A percentile compares a stretch with the other conserved stretches of the same genome.
Evolutionary conservation across 2,113 vertebrate species (phyloP).

Genomic region (Xenus cinereus): DNA sequence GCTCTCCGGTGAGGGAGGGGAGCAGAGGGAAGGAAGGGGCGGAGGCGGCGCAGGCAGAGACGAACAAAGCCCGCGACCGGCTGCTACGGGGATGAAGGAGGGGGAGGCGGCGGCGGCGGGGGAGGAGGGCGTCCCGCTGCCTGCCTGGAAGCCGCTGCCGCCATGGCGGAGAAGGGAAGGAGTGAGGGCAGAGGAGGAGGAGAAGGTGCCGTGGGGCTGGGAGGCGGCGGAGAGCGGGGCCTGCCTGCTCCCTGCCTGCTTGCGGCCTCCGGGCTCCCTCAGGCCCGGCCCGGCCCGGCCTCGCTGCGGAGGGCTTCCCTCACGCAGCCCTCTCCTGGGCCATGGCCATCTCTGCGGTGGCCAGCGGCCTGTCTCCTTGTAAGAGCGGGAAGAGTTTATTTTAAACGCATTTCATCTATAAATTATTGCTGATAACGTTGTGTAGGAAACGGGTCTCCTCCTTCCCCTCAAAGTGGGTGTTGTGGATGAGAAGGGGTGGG

Average conservation of each 20-base stretch:
- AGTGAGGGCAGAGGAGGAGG: not conserved
- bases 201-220: not conserved
- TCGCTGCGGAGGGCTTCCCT: fast-evolving
- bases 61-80: conserved; percentile 49
- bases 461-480: fast-evolving
- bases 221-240: not conserved
- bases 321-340: fast-evolving
- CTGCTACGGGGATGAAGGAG: not conserved
- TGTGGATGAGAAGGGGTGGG: not conserved
- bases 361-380: too few relatives aligned
- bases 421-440: fast-evolving
- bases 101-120: not conserved
- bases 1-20: not conserved
- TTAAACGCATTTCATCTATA: fast-evolving
- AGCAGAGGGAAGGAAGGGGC: not conserved
- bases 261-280: not conserved
- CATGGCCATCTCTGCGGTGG: too few relatives aligned
- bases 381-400: not conserved
- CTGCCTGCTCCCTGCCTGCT: not conserved
- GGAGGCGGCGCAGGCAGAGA: conserved; percentile 25
- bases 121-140: not conserved
- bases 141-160: not conserved
- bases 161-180: not conserved
- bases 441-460: not conserved
- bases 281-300: fast-evolving